Base-by-base conservation (phyloP, 2,888 invertebrate species). In the Callosobruchus maculatus region DNA sequence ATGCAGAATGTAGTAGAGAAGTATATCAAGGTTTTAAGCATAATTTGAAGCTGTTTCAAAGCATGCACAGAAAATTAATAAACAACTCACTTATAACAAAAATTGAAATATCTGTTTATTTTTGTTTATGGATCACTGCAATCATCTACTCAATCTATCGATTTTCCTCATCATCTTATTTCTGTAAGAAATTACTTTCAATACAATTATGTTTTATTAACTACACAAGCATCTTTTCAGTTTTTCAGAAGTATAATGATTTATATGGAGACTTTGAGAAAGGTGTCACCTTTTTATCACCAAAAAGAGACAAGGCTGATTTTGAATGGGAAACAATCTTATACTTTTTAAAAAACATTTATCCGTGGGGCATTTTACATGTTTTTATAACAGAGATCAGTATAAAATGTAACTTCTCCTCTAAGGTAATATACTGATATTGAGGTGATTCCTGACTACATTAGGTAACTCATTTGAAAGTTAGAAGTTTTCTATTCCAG, bases 261-360 rank as follows among this genome's bases (percentile, higher is more conserved):
- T 75, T 83, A 68, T 89, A 88, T 79, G 82, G 84, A 73, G 92
- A 91, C 83, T 90, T 92, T 80, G 85, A 84, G 77, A 85, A 88
- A 72, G 92, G 92, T 49, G 92, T 92, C 92, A 80, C 82, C 13
- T 86, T 90, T 80, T 79, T 91, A 71, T 85, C 87, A 30, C 88
- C 90, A 80, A 89, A 88, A 77, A 90, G 90, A 86, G 94, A 94
- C 87, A 86, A 88, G 22, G 90, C 93, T 21, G 94, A 94, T 86
- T 88, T 89, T 82, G 94, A 94, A 88, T 94, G 94, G 94, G 89
- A 86, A 81, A 88, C 89, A 74, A 92, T 91, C 89, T 89, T 90
- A 81, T 89, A 87, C 77, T 88, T 90, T 73, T 84, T 92, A 72
- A 83, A 86, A 70, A 86, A 85, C 76, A 85, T 90, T 72, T 88